Evolutionary conservation across 2,113 vertebrate species (phyloP).

Genomic region (Fregata magnificens): DNA sequence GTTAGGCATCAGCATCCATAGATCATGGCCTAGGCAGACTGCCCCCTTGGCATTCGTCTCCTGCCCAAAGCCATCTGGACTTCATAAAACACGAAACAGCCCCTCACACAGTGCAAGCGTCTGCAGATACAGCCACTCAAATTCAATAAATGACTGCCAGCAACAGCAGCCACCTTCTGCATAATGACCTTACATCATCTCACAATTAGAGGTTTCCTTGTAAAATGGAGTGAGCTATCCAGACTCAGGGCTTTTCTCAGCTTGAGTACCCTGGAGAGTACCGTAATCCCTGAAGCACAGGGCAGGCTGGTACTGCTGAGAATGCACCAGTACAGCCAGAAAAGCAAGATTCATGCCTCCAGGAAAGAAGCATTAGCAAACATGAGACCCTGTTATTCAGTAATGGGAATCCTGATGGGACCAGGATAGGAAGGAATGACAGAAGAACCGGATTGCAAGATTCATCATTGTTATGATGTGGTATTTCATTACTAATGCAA

Average conservation of each 20-base stretch:
- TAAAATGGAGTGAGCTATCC: not conserved
- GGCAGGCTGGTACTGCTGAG: not conserved
- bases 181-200: not conserved
- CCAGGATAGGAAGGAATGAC: not conserved
- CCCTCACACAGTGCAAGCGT: no score
- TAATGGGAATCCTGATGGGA: not conserved
- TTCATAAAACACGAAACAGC: no score
- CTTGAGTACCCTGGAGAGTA: not conserved
- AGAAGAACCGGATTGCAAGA: not conserved
- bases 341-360: not conserved
- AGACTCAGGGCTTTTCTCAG: not conserved
- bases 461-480: not conserved
- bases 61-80: not conserved
- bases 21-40: not conserved
- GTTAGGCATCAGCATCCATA: not conserved
- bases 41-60: not conserved
- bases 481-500: not conserved
- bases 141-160: not conserved
- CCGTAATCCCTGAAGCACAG: not conserved
- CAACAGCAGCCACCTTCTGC: not conserved
- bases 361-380: not conserved
- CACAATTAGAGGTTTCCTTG: not conserved
- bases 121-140: not conserved
- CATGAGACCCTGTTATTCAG: not conserved
- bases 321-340: not conserved